Conservation (phyloP, 2,797 vertebrate species). For the Pangasius macronema region DNA sequence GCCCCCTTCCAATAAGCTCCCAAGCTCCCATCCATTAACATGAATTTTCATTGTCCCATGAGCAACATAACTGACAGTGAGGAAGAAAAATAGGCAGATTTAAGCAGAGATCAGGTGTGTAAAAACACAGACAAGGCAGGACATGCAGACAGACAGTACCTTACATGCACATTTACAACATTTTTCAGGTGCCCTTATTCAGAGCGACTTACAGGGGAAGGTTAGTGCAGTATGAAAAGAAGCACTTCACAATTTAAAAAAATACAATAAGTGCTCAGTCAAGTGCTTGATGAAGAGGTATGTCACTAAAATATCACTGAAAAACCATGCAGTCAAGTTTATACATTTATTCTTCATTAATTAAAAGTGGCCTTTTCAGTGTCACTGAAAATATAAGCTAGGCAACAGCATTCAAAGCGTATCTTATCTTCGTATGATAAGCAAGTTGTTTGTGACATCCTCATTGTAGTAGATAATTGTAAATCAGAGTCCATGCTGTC, state of each 20-base stretch:
- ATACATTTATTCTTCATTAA: no score
- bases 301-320: background rate
- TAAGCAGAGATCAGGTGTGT: constrained; percentile 14
- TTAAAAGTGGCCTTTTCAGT: background rate
- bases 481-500: constrained; percentile 19
- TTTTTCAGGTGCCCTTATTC: background rate
- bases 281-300: background rate
- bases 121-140: background rate
- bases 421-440: background rate
- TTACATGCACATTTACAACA: background rate
- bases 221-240: background rate
- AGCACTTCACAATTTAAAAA: background rate
- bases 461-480: constrained; percentile 4
- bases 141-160: background rate
- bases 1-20: background rate
- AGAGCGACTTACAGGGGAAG: background rate
- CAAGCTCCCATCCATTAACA: background rate
- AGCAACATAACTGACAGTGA: constrained; percentile 13
- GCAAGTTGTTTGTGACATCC: background rate
- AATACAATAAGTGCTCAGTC: background rate
- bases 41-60: background rate
- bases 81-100: constrained; percentile 54
- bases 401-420: background rate
- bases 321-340: background rate
- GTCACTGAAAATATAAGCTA: background rate